A percentile compares a stretch with the other conserved stretches of the same genome.
Evolutionary conservation across 1,140 invertebrate genomes (phyloP).

Genomic region (Telenomus remus): DNA sequence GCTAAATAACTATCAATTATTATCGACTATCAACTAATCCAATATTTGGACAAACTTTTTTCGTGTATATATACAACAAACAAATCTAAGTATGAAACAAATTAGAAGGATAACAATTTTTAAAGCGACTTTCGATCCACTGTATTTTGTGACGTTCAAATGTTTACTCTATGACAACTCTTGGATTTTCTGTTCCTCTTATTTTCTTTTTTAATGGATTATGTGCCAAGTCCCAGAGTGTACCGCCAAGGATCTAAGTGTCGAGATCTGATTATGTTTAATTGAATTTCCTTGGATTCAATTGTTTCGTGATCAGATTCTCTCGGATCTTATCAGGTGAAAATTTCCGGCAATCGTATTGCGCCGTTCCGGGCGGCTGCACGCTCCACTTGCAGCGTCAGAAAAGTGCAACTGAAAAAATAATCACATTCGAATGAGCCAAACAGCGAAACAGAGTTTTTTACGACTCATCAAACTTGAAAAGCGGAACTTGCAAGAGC

Average conservation of each 20-base stretch:
- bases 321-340: constrained; percentile 16
- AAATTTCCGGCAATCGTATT: constrained; percentile 31
- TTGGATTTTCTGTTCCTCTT: no score
- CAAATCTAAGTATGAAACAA: constrained; percentile 26
- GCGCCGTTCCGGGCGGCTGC: not conserved
- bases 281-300: constrained; percentile 20
- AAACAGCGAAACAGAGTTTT: constrained; percentile 7
- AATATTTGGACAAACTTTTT: constrained; percentile 30
- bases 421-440: constrained; percentile 30
- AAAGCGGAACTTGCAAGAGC: not conserved
- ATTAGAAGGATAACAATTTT: constrained; percentile 17
- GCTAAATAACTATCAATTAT: constrained; percentile 28
- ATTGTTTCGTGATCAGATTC: constrained; percentile 14
- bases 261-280: constrained; percentile 17
- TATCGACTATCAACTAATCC: constrained; percentile 30
- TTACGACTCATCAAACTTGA: constrained; percentile 12
- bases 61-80: constrained; percentile 12
- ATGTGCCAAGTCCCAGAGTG: not conserved
- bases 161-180: no score
- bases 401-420: constrained; percentile 10
- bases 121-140: constrained; percentile 5
- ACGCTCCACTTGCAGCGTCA: not conserved
- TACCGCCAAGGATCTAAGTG: not conserved
- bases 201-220: not conserved
- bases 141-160: constrained; percentile 1